These are phyloP conservation scores for Melieria picta DNA, from an alignment of 2,888 invertebrate genomes.

Conservation along the genomic window DNA sequence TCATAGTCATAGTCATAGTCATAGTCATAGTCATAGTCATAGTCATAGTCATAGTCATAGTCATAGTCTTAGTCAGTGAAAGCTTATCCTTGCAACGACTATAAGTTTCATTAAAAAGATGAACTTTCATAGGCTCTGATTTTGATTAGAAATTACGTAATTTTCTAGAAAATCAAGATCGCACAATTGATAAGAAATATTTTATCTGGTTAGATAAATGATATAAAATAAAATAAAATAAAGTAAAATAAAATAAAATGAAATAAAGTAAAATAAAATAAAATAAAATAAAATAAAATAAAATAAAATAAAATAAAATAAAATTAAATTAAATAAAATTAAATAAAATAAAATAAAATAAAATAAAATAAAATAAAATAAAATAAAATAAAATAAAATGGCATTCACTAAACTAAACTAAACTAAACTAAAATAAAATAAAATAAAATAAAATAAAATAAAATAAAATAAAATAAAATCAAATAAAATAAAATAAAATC, in stretches of 20 bases:
- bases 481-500: constrained; percentile 11
- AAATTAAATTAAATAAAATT: constrained; percentile 13
- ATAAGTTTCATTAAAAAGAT: no score
- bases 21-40: no score
- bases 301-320: constrained; percentile 15
- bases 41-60: no score
- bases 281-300: constrained; percentile 14
- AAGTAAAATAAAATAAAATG: constrained; percentile 16
- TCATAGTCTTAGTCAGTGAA: no score
- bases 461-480: constrained; percentile 4
- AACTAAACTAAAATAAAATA: constrained; percentile 14
- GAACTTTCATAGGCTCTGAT: no score
- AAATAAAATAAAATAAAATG: constrained; percentile 9
- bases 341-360: constrained; percentile 15
- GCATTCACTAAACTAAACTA: no score
- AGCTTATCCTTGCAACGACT: no score
- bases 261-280: constrained; percentile 12
- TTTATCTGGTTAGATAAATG: no score
- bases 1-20: no score
- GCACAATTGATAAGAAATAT: no score
- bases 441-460: constrained; percentile 7
- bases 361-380: constrained; percentile 10
- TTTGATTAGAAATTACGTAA: no score
- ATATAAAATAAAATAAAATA: constrained; percentile 12
- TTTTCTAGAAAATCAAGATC: no score